These are phyloP conservation scores for Allolobophora icterica DNA, from an alignment of 2,888 invertebrate genomes.

Conservation along the genomic window DNA sequence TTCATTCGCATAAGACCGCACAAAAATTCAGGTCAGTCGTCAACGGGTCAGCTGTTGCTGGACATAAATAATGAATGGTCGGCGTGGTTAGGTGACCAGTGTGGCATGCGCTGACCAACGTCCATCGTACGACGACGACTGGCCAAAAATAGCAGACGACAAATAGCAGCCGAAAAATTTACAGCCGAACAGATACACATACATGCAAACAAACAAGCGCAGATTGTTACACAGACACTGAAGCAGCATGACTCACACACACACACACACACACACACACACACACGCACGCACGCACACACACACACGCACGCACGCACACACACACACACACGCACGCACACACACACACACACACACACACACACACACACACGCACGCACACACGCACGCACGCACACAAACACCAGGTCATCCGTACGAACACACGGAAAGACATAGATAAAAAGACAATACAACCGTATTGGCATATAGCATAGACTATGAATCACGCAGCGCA, in stretches of 20 bases:
- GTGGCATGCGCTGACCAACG: not conserved
- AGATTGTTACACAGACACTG: not conserved
- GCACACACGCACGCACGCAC: too few relatives aligned
- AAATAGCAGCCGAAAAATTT: not conserved
- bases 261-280: too few relatives aligned
- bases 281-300: too few relatives aligned
- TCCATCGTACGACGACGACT: not conserved
- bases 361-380: too few relatives aligned
- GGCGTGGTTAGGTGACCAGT: not conserved
- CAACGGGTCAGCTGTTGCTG: constrained; percentile 5
- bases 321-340: too few relatives aligned
- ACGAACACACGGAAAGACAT: not conserved
- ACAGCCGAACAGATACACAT: not conserved
- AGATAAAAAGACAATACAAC: too few relatives aligned
- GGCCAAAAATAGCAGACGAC: not conserved
- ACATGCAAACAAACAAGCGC: not conserved
- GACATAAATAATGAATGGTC: not conserved
- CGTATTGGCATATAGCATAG: too few relatives aligned
- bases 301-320: too few relatives aligned
- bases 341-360: too few relatives aligned
- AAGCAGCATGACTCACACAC: too few relatives aligned
- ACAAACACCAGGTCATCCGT: not conserved
- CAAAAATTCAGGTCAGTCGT: not conserved
- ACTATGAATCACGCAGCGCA: too few relatives aligned
- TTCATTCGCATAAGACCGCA: not conserved